These are phyloP conservation scores for Urocynchramus pylzowi DNA, from an alignment of 2,113 vertebrate species.

Conservation along the genomic window DNA sequence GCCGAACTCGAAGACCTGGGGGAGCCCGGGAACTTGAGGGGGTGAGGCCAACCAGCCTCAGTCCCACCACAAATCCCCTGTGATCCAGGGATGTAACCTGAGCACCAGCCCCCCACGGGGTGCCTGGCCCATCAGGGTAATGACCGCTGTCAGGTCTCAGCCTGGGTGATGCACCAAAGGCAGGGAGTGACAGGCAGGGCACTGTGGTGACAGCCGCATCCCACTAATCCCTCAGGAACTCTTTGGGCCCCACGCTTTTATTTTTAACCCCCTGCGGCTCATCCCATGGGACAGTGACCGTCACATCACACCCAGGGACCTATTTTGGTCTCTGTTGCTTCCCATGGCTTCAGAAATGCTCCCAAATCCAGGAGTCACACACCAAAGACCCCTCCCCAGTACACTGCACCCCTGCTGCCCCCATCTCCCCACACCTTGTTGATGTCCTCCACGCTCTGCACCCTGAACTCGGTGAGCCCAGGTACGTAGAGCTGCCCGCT, in stretches of 20 bases:
- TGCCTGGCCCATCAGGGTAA: background rate
- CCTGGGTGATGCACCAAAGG: background rate
- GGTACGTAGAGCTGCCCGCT: slow-evolving; percentile 94
- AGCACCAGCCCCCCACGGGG: accelerated
- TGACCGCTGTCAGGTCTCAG: background rate
- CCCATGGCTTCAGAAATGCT: background rate
- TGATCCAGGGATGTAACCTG: background rate
- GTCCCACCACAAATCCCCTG: background rate
- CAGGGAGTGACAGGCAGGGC: background rate
- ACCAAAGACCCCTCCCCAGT: background rate
- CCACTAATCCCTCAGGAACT: background rate
- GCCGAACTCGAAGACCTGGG: slow-evolving; percentile 89
- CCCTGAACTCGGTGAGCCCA: slow-evolving; percentile 82
- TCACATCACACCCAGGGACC: background rate
- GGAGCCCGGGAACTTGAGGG: background rate
- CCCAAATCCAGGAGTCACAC: accelerated
- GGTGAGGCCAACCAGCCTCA: background rate
- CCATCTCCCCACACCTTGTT: slow-evolving; percentile 78
- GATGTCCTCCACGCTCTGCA: slow-evolving; percentile 90
- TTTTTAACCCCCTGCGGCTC: background rate
- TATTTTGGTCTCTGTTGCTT: background rate
- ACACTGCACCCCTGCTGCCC: accelerated
- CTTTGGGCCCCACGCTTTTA: background rate
- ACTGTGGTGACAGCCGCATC: background rate
- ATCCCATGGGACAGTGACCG: background rate